phyloP scores from a whole-genome alignment of 2,888 invertebrate genomes.

The Lingula anatina region DNA sequence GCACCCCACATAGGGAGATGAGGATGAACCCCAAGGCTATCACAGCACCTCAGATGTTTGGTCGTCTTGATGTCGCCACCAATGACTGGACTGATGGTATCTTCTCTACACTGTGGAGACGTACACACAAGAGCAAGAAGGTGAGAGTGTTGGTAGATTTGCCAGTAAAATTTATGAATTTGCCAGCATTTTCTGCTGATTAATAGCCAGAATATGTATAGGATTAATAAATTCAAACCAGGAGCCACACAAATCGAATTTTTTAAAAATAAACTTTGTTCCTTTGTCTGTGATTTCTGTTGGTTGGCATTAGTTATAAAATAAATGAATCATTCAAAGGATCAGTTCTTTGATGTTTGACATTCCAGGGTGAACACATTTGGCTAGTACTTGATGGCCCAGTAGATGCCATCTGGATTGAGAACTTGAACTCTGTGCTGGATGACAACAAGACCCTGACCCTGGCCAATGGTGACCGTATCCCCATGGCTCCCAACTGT shows the following conservation, averaged over 20 bases:
- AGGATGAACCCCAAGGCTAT: constrained; percentile 98
- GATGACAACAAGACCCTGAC: constrained; percentile 55
- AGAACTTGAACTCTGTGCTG: constrained; percentile 54
- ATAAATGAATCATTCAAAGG: no score
- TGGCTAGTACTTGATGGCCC: constrained; percentile 53
- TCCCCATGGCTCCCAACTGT: constrained; percentile 52
- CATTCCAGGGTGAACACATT: constrained; percentile 50
- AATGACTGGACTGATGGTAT: constrained; percentile 99
- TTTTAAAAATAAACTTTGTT: neutral
- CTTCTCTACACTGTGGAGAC: constrained; percentile 93
- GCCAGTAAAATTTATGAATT: neutral
- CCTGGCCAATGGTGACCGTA: constrained; percentile 53
- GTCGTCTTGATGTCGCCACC: constrained; percentile 90
- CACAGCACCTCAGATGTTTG: constrained; percentile 97
- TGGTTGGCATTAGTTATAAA: no score
- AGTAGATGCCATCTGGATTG: constrained; percentile 55
- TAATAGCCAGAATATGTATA: neutral
- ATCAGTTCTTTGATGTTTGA: no score
- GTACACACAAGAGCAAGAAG: constrained; percentile 84
- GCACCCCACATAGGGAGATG: constrained; percentile 86
- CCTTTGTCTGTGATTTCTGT: no score
- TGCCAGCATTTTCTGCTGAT: neutral
- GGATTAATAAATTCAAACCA: no score
- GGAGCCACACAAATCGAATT: no score
- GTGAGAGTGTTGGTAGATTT: constrained; percentile 15